Conservation (phyloP, 2,888 invertebrate genomes). For the Dusona sp. region DNA sequence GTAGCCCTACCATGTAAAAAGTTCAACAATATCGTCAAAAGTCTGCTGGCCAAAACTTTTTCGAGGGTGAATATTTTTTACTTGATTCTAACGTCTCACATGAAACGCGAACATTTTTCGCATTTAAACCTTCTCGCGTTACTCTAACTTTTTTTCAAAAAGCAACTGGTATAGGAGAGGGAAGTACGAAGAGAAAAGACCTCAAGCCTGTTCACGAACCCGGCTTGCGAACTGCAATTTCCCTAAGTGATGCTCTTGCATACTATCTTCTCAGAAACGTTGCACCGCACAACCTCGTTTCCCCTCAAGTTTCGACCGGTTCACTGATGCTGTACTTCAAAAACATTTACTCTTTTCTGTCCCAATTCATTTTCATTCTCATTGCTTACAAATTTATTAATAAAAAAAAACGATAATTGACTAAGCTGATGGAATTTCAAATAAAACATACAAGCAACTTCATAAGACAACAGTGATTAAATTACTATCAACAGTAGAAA, state of each 20-base stretch:
- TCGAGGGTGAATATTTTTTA: constrained; percentile 13
- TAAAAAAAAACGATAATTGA: not conserved
- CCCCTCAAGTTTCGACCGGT: constrained; percentile 10
- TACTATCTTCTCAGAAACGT: constrained; percentile 28
- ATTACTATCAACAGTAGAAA: no score
- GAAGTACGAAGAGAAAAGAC: constrained; percentile 13
- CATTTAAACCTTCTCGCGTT: constrained; percentile 3
- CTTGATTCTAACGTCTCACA: constrained; percentile 5
- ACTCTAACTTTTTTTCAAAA: constrained; percentile 15
- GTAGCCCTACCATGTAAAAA: not conserved
- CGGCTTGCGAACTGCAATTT: constrained; percentile 63
- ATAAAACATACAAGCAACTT: no score
- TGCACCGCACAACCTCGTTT: constrained; percentile 18
- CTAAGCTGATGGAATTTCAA: not conserved
- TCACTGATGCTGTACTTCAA: constrained; percentile 8
- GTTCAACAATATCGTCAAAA: constrained; percentile 26
- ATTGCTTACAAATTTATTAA: not conserved
- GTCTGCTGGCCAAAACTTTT: constrained; percentile 44
- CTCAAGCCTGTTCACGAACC: constrained; percentile 31
- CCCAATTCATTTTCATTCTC: not conserved
- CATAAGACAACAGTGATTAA: no score
- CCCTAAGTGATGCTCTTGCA: constrained; percentile 64
- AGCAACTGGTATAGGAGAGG: constrained; percentile 4
- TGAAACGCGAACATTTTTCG: not conserved
- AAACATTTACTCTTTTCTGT: not conserved